Evolutionary conservation across 2,113 vertebrate genomes (phyloP).

Genomic region (Chionodraco myersi): DNA sequence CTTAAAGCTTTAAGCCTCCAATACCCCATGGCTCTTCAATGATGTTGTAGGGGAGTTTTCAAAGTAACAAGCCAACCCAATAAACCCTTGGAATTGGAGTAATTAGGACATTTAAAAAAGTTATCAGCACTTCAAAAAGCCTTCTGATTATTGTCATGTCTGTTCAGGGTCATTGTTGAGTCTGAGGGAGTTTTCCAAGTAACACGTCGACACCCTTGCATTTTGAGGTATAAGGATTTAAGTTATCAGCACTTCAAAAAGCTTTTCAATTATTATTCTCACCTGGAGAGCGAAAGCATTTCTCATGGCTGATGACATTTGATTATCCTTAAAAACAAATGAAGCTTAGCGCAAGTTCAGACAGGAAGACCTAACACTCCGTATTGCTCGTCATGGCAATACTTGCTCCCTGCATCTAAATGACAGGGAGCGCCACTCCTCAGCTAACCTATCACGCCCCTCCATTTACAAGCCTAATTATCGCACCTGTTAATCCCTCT

Average conservation of each 20-base stretch:
- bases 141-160: constrained; percentile 14
- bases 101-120: constrained; percentile 45
- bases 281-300: constrained; percentile 41
- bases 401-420: too few relatives aligned
- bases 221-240: constrained; percentile 37
- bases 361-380: too few relatives aligned
- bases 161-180: neutral
- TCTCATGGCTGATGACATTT: constrained; percentile 63
- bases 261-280: constrained; percentile 4
- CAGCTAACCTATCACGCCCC: too few relatives aligned
- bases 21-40: neutral
- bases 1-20: constrained; percentile 9
- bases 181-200: neutral
- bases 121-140: constrained; percentile 45
- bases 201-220: neutral
- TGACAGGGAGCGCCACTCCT: too few relatives aligned
- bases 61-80: neutral
- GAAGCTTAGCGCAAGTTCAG: too few relatives aligned
- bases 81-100: constrained; percentile 20
- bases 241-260: constrained; percentile 48
- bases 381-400: too few relatives aligned
- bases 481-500: too few relatives aligned
- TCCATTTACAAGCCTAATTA: too few relatives aligned
- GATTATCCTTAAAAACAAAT: constrained; percentile 34
- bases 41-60: neutral